These are phyloP conservation scores for Tyto alba DNA, from an alignment of 2,113 vertebrate species.

Conservation along the genomic window DNA sequence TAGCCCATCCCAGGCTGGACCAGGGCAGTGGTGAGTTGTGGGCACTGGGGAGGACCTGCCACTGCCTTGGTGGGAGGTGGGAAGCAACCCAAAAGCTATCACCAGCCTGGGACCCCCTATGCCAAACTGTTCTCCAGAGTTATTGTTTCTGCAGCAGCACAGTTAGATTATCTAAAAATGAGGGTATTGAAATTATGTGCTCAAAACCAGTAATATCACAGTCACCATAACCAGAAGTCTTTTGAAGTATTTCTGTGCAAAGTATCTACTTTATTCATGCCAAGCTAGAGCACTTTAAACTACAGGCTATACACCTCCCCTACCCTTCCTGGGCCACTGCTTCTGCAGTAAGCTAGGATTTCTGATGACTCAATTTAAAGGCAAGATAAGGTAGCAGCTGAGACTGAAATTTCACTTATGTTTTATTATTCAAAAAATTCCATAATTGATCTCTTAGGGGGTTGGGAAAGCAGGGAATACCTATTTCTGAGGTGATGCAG, in stretches of 20 bases:
- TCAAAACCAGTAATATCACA: background rate
- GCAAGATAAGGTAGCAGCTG: background rate
- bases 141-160: background rate
- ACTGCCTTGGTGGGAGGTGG: accelerated
- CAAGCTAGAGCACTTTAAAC: background rate
- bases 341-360: background rate
- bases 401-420: background rate
- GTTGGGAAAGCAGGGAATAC: background rate
- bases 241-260: background rate
- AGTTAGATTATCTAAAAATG: background rate
- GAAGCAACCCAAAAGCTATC: accelerated
- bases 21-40: background rate
- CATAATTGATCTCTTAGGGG: slow-evolving; percentile 36
- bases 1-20: accelerated
- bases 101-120: accelerated
- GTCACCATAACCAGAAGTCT: background rate
- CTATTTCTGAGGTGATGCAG: background rate
- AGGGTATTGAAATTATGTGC: background rate
- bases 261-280: background rate
- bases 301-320: background rate
- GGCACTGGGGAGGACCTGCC: background rate
- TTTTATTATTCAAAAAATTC: background rate
- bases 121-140: background rate
- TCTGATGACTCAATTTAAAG: background rate
- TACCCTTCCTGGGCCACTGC: background rate